Evolutionary conservation across 2,113 vertebrate species (phyloP).

Genomic region (Oreochromis tanganicae): DNA sequence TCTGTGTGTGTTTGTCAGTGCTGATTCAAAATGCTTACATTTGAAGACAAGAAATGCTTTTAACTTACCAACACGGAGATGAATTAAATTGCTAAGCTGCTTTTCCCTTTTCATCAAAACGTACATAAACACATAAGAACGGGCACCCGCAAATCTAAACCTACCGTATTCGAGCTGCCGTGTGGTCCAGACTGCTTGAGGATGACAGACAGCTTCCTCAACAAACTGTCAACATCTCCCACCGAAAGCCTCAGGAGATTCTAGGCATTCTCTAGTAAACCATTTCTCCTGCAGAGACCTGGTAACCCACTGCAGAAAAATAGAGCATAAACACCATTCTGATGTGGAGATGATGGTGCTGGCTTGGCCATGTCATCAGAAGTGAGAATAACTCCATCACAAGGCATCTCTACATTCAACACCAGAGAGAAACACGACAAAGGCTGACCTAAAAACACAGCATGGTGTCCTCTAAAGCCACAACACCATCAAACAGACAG

Average conservation of each 20-base stretch:
- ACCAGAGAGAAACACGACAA: neutral
- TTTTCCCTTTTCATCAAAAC: neutral
- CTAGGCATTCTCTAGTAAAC: neutral
- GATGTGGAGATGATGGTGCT: neutral
- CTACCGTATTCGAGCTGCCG: neutral
- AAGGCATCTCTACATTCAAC: neutral
- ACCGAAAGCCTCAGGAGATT: neutral
- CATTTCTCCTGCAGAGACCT: neutral
- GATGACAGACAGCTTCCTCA: neutral
- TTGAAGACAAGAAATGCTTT: constrained; percentile 4
- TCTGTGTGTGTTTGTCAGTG: neutral
- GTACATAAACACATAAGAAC: neutral
- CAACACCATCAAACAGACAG: neutral
- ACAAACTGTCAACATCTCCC: neutral
- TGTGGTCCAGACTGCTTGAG: neutral
- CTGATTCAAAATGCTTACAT: neutral
- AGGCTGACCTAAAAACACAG: neutral
- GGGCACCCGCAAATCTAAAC: neutral
- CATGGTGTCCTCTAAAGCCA: neutral
- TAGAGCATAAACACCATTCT: neutral
- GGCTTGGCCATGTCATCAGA: neutral
- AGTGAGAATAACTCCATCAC: neutral
- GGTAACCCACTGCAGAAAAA: neutral
- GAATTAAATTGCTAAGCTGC: neutral
- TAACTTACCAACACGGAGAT: neutral